Conservation (phyloP, 2,888 invertebrate species). For the Zygogramma bicolorata region DNA sequence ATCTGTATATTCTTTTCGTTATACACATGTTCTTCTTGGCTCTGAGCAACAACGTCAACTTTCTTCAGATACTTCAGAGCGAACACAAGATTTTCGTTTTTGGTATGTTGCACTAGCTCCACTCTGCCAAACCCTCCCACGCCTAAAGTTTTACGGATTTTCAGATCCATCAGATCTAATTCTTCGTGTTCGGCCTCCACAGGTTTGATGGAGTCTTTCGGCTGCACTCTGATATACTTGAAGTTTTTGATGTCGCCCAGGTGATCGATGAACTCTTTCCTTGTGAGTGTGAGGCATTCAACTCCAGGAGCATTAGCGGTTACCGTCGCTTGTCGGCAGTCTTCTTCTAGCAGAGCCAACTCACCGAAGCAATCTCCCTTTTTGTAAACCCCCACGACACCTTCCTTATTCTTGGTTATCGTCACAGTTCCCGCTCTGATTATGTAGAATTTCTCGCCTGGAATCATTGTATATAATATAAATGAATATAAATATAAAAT, state of each 20-base stretch:
- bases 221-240: slow-evolving; percentile 47
- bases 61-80: slow-evolving; percentile 92
- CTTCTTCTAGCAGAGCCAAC: slow-evolving; percentile 86
- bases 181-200: slow-evolving; percentile 71
- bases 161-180: slow-evolving; percentile 82
- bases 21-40: slow-evolving; percentile 90
- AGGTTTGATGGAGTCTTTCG: slow-evolving; percentile 40
- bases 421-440: slow-evolving; percentile 87
- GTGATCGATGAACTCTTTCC: slow-evolving; percentile 83
- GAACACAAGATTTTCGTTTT: slow-evolving; percentile 72
- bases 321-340: slow-evolving; percentile 88
- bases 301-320: slow-evolving; percentile 87
- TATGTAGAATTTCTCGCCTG: slow-evolving; percentile 88
- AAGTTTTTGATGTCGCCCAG: slow-evolving; percentile 84
- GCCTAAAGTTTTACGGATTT: slow-evolving; percentile 87
- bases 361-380: slow-evolving; percentile 92
- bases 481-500: no score
- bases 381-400: slow-evolving; percentile 74
- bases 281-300: slow-evolving; percentile 88
- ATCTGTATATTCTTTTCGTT: slow-evolving; percentile 89
- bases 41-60: slow-evolving; percentile 87
- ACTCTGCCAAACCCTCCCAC: slow-evolving; percentile 78
- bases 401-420: slow-evolving; percentile 76
- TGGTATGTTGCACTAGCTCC: slow-evolving; percentile 66
- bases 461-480: slow-evolving; percentile 11